Percentiles rank a stretch among this genome's conserved stretches.
These are phyloP conservation scores for Tridacna crocea DNA, from an alignment of 2,888 invertebrate genomes.

Conservation along the genomic window DNA sequence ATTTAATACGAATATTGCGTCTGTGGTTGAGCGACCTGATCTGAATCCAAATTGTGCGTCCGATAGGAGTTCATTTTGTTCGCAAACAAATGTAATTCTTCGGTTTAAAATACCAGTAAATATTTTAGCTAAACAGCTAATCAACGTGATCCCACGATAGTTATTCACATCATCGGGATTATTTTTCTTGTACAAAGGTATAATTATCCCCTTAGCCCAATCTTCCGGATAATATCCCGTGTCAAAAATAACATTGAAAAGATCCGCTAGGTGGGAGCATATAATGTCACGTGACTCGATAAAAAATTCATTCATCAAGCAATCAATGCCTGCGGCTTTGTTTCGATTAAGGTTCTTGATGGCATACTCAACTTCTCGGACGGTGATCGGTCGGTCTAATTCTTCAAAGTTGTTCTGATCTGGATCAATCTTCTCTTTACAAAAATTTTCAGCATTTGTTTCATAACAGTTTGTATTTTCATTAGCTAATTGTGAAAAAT, in stretches of 20 bases:
- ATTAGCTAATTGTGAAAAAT: constrained; percentile 2
- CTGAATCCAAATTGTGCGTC: constrained; percentile 47
- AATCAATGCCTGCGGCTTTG: not conserved
- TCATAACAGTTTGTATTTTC: not conserved
- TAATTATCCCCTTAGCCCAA: constrained; percentile 5
- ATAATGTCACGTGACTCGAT: constrained; percentile 15
- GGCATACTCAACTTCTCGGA: not conserved
- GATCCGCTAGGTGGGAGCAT: not conserved
- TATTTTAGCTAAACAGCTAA: constrained; percentile 36
- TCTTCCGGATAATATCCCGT: not conserved
- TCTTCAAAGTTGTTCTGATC: constrained; percentile 1
- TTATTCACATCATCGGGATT: not conserved
- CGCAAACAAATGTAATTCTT: constrained; percentile 9
- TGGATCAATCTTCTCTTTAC: not conserved
- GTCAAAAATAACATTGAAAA: constrained; percentile 2
- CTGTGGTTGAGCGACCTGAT: constrained; percentile 27
- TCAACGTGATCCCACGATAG: constrained; percentile 12
- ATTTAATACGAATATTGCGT: constrained; percentile 32
- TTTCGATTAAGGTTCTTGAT: not conserved
- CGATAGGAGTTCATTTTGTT: constrained; percentile 25
- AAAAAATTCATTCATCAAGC: constrained; percentile 9
- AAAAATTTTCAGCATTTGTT: not conserved
- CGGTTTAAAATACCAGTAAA: constrained; percentile 34
- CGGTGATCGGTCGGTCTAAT: constrained; percentile 4
- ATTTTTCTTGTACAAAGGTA: constrained; percentile 11